Conservation (phyloP, 1,140 invertebrate species). For the Nylanderia fulva region DNA sequence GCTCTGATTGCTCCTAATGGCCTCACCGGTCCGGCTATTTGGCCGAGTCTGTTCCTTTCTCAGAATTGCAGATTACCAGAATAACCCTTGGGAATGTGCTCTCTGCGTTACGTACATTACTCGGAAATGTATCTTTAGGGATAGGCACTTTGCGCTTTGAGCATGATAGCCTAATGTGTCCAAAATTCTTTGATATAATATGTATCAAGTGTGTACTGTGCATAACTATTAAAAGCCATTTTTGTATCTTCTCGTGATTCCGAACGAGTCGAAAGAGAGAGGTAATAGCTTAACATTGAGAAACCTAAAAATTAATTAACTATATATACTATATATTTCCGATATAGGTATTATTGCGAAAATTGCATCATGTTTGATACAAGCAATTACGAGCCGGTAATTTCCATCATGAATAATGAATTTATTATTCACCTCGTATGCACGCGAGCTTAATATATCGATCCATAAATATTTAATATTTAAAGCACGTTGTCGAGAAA, state of each 20-base stretch:
- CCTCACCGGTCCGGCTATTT: conserved; percentile 28
- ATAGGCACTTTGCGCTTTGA: no score
- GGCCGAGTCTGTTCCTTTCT: conserved; percentile 32
- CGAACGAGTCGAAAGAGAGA: background rate
- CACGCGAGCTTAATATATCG: conserved; percentile 18
- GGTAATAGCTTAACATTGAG: background rate
- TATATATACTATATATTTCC: background rate
- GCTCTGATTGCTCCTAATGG: conserved; percentile 54
- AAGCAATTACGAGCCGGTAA: conserved; percentile 5
- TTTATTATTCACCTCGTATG: background rate
- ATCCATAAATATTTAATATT: background rate
- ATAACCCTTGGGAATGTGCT: conserved; percentile 13
- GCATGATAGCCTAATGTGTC: no score
- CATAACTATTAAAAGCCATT: no score
- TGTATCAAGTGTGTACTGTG: no score
- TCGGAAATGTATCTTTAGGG: background rate
- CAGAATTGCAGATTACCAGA: conserved; percentile 44
- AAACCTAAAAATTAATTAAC: background rate
- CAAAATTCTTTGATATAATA: no score
- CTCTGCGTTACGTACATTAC: background rate
- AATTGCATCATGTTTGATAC: background rate
- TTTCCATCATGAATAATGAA: conserved; percentile 3
- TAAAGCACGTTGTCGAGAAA: background rate
- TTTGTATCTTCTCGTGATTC: background rate
- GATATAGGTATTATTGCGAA: background rate